A percentile compares a stretch with the other conserved stretches of the same genome.
These are phyloP conservation scores for Periplaneta americana DNA, from an alignment of 1,140 invertebrate species.

Conservation along the genomic window DNA sequence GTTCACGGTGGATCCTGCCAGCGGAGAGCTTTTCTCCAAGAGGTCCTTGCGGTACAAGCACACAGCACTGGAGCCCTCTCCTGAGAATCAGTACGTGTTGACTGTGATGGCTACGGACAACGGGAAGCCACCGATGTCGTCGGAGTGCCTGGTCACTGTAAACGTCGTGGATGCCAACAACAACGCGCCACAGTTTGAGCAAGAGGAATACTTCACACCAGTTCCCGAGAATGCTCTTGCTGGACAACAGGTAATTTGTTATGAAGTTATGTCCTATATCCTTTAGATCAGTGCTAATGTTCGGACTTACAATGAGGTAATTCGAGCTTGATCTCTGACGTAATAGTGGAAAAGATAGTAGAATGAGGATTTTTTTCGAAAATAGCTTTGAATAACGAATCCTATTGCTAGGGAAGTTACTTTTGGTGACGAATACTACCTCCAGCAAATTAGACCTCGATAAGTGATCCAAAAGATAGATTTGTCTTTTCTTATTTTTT, in stretches of 20 bases:
- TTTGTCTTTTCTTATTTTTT: too few species aligned
- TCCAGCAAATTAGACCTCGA: too few species aligned
- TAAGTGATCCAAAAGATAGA: too few species aligned
- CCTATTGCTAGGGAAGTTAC: too few species aligned
- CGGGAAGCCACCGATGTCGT: constrained; percentile 86
- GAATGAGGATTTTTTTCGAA: too few species aligned
- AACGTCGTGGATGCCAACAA: constrained; percentile 89
- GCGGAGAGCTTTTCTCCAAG: constrained; percentile 85
- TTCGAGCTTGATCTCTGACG: too few species aligned
- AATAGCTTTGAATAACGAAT: too few species aligned
- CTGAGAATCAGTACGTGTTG: constrained; percentile 82
- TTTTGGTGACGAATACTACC: too few species aligned
- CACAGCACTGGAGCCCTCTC: constrained; percentile 66
- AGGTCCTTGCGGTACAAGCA: constrained; percentile 75
- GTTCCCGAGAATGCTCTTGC: constrained; percentile 69
- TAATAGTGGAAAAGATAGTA: too few species aligned
- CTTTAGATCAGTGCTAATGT: too few species aligned
- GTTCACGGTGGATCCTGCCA: constrained; percentile 85
- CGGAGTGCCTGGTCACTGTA: constrained; percentile 75
- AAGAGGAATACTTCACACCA: constrained; percentile 68
- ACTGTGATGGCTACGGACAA: constrained; percentile 85
- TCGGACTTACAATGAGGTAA: too few species aligned
- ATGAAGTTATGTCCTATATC: too few species aligned
- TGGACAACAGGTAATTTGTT: constrained; percentile 54
- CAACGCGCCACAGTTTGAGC: constrained; percentile 74